Conservation (phyloP, 2,888 invertebrate genomes). For the Cosmorhoe ocellata region DNA sequence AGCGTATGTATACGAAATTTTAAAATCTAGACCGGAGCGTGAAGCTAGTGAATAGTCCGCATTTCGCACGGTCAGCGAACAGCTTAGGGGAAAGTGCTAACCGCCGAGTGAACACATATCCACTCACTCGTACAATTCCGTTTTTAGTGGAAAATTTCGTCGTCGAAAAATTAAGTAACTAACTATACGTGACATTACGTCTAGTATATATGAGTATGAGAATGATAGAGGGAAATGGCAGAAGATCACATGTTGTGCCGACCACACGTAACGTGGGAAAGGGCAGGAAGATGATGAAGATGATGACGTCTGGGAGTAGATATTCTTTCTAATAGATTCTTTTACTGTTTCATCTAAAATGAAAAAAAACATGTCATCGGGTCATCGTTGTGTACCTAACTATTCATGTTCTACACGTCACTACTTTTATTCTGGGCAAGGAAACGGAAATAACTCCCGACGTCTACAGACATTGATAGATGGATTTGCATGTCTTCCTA, state of each 20-base stretch:
- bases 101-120: conserved; percentile 19
- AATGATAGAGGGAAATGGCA: no score
- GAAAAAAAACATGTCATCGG: no score
- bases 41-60: conserved; percentile 34
- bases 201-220: no score
- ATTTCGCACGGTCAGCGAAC: conserved; percentile 39
- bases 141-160: conserved; percentile 5
- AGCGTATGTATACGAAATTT: conserved; percentile 35
- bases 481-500: conserved; percentile 41
- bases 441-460: conserved; percentile 51
- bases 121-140: conserved; percentile 8
- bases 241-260: no score
- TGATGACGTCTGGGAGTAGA: no score
- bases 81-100: conserved; percentile 40
- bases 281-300: no score
- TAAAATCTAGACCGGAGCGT: conserved; percentile 44
- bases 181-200: no score
- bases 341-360: no score
- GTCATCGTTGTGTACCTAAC: not conserved
- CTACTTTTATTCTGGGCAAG: conserved; percentile 30
- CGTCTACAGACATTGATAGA: conserved; percentile 50
- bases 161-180: not conserved
- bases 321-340: no score
- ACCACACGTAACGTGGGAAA: no score
- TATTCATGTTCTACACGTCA: not conserved